A percentile compares a stretch with the other conserved stretches of the same genome.
These are phyloP conservation scores for Podiceps cristatus DNA, from an alignment of 2,113 vertebrate species.

Conservation along the genomic window DNA sequence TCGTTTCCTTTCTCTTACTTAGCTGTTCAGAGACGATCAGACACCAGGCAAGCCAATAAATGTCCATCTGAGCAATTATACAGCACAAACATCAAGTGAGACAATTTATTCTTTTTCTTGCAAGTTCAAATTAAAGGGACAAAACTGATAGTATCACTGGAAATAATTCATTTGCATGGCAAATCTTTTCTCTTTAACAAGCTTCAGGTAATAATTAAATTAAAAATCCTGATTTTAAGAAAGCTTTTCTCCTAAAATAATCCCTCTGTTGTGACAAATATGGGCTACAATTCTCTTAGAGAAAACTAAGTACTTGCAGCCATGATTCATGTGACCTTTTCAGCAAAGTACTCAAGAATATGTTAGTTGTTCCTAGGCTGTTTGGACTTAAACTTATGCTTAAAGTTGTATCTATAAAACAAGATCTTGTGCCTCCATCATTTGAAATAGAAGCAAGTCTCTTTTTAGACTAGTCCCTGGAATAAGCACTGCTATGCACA, in stretches of 20 bases:
- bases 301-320: background rate
- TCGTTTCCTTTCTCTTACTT: constrained; percentile 49
- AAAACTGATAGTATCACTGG: background rate
- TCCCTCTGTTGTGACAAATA: background rate
- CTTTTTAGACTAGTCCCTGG: background rate
- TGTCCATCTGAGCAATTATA: background rate
- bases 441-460: background rate
- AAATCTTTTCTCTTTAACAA: background rate
- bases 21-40: constrained; percentile 44
- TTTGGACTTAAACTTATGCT: background rate
- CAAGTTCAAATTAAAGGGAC: background rate
- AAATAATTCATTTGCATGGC: background rate
- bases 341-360: background rate
- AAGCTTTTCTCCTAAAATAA: background rate
- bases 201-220: background rate
- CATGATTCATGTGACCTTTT: background rate
- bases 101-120: background rate
- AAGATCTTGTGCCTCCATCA: background rate
- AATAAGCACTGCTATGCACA: background rate
- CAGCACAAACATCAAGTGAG: background rate
- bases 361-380: background rate
- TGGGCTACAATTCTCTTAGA: background rate
- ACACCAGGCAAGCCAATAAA: constrained; percentile 27
- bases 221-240: background rate
- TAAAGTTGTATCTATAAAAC: background rate